These are phyloP conservation scores for Elephantulus edwardii DNA, from an alignment of 2,113 vertebrate species.

Conservation along the genomic window DNA sequence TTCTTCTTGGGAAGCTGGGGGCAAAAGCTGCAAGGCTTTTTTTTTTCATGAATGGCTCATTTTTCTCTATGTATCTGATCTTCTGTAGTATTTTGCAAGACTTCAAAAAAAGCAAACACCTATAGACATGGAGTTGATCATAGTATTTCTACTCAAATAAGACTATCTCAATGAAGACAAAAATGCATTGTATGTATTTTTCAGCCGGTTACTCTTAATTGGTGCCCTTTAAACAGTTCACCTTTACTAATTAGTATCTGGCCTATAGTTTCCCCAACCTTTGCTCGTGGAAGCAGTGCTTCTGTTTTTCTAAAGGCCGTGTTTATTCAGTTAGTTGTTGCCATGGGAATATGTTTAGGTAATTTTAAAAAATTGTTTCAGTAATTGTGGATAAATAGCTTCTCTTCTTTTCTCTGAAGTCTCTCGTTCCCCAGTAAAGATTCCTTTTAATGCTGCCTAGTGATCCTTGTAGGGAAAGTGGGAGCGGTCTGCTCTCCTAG, in stretches of 20 bases:
- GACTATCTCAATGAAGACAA: too few species aligned
- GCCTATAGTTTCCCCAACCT: not conserved
- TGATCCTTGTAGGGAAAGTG: not conserved
- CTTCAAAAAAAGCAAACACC: too few species aligned
- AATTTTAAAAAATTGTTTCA: constrained; percentile 42
- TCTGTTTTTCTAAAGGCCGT: constrained; percentile 12
- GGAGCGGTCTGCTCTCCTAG: too few species aligned
- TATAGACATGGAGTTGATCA: too few species aligned
- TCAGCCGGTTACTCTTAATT: constrained; percentile 24
- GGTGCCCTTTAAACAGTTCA: not conserved
- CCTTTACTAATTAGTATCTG: constrained; percentile 14
- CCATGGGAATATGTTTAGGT: not conserved
- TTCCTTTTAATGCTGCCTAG: not conserved
- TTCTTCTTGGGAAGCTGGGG: too few species aligned
- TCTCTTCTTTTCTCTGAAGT: not conserved
- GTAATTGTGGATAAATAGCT: constrained; percentile 3
- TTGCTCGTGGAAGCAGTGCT: not conserved
- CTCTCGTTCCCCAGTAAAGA: too few species aligned
- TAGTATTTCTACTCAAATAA: too few species aligned
- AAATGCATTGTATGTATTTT: constrained; percentile 27
- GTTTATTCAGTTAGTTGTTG: constrained; percentile 30
- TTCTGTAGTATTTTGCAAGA: too few species aligned
- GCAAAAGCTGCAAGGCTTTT: too few species aligned
- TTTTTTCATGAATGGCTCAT: too few species aligned
- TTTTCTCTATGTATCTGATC: too few species aligned